Percentiles rank a stretch among this genome's conserved stretches.
Conservation (phyloP, 2,113 vertebrate genomes). For the Furnarius figulus region DNA sequence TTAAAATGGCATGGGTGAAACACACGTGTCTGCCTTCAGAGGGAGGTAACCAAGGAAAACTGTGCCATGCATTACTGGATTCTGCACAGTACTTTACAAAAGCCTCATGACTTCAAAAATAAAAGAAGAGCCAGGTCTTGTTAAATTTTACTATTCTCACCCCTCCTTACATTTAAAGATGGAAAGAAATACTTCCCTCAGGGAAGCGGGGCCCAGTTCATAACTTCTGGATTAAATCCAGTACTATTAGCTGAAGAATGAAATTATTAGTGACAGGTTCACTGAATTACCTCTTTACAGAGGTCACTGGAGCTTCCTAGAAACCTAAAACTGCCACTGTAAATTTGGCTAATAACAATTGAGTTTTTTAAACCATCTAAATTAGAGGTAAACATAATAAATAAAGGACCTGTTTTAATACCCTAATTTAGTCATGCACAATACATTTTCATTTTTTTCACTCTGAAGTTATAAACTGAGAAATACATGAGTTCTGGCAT, state of each 20-base stretch:
- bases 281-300: slow-evolving; percentile 74
- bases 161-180: background rate
- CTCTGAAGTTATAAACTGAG: background rate
- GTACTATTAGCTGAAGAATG: slow-evolving; percentile 69
- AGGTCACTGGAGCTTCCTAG: slow-evolving; percentile 69
- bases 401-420: slow-evolving; percentile 20
- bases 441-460: background rate
- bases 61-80: background rate
- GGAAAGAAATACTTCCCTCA: slow-evolving; percentile 54
- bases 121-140: background rate
- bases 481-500: background rate
- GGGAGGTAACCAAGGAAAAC: background rate
- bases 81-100: background rate
- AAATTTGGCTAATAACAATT: slow-evolving; percentile 57
- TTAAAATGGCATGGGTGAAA: background rate
- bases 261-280: slow-evolving; percentile 81
- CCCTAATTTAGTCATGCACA: background rate
- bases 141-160: background rate
- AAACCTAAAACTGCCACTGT: slow-evolving; percentile 53
- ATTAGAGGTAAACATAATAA: slow-evolving; percentile 27
- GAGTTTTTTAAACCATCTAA: slow-evolving; percentile 34
- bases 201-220: slow-evolving; percentile 43
- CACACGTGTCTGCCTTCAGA: background rate
- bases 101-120: background rate
- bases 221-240: slow-evolving; percentile 73